phyloP scores from a whole-genome alignment of 1,140 invertebrate genomes.

The Asobara japonica region DNA sequence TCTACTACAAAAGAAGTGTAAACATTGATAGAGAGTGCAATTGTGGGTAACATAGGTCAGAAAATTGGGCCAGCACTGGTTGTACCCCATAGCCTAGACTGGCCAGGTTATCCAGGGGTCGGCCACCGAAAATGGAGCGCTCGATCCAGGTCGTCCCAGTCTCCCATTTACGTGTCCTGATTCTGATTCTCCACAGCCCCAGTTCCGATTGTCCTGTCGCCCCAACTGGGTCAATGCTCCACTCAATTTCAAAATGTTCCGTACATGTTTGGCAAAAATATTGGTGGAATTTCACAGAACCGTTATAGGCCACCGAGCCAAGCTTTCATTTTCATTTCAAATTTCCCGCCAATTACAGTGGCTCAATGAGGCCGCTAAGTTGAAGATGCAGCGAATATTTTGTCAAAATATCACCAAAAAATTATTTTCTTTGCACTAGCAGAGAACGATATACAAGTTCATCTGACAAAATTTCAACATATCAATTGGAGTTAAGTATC shows the following conservation, averaged over 20 bases:
- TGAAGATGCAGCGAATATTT: too few relatives aligned
- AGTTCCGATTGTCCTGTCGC: constrained; percentile 5
- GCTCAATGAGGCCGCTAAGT: too few relatives aligned
- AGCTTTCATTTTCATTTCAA: too few relatives aligned
- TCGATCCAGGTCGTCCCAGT: constrained; percentile 59
- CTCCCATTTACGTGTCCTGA: constrained; percentile 35
- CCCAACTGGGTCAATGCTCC: constrained; percentile 35
- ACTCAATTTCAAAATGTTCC: neutral
- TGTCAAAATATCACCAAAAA: too few relatives aligned
- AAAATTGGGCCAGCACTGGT: neutral
- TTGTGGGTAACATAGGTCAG: neutral
- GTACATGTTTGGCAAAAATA: neutral
- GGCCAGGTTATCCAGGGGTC: constrained; percentile 23
- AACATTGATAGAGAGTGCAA: neutral
- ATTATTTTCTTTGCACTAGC: too few relatives aligned
- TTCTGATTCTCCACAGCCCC: constrained; percentile 37
- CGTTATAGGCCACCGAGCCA: too few relatives aligned
- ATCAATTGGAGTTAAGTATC: too few relatives aligned
- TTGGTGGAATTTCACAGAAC: too few relatives aligned
- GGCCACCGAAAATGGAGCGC: constrained; percentile 56
- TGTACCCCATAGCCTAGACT: neutral
- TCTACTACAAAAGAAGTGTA: too few relatives aligned
- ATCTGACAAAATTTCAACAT: too few relatives aligned
- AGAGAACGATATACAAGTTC: too few relatives aligned
- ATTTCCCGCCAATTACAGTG: too few relatives aligned